phyloP scores from a whole-genome alignment of 2,888 invertebrate genomes.

The Blera fallax region DNA sequence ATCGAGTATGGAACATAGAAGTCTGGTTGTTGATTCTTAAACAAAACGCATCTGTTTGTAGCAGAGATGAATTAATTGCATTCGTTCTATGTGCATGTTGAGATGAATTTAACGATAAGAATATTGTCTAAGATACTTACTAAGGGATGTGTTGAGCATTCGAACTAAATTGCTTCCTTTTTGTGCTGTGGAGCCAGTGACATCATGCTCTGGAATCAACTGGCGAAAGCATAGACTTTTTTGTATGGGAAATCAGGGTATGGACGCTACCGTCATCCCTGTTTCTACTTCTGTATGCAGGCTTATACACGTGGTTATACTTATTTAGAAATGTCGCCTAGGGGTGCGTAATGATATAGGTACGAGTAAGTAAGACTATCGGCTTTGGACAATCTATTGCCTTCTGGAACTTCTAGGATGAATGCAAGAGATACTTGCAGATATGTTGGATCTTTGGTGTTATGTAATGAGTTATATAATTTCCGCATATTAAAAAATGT shows the following conservation, averaged over 20 bases:
- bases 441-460: too few relatives aligned
- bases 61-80: slow-evolving; percentile 12
- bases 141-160: slow-evolving; percentile 15
- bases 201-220: neutral
- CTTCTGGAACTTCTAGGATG: neutral
- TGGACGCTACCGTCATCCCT: slow-evolving; percentile 18
- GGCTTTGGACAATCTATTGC: slow-evolving; percentile 18
- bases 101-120: slow-evolving; percentile 42
- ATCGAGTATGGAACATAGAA: neutral
- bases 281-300: neutral
- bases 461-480: too few relatives aligned
- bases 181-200: slow-evolving; percentile 6
- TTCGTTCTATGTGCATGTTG: neutral
- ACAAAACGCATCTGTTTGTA: slow-evolving; percentile 29
- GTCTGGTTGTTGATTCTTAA: slow-evolving; percentile 32
- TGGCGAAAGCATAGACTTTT: neutral
- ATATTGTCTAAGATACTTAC: slow-evolving; percentile 34
- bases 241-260: slow-evolving; percentile 21
- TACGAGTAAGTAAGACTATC: slow-evolving; percentile 12
- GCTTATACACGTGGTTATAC: neutral
- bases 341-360: slow-evolving; percentile 22
- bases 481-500: too few relatives aligned
- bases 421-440: neutral
- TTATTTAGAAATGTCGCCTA: slow-evolving; percentile 9
- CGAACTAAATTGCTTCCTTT: slow-evolving; percentile 41